phyloP scores from a whole-genome alignment of 2,113 vertebrate genomes.

The Damaliscus lunatus region DNA sequence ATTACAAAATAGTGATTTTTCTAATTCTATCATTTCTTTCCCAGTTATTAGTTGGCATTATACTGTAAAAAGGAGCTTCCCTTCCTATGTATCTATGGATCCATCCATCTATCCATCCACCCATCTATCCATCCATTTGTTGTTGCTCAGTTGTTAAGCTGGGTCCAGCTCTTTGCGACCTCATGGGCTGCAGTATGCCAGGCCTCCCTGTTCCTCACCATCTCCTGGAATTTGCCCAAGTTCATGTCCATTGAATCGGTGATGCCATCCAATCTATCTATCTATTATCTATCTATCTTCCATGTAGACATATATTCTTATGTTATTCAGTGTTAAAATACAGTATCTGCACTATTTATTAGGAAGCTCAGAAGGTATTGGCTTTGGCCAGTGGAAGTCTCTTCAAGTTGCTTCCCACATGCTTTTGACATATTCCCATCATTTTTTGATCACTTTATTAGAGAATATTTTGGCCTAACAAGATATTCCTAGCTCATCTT shows the following conservation, averaged over 20 bases:
- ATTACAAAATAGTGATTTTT: constrained; percentile 8
- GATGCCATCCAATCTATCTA: neutral
- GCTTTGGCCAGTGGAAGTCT: neutral
- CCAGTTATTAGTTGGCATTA: neutral
- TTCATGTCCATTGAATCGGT: neutral
- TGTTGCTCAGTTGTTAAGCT: neutral
- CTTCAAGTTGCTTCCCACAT: neutral
- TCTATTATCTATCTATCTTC: neutral
- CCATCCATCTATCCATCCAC: neutral
- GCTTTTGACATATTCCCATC: neutral
- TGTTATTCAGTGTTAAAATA: neutral
- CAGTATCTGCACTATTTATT: neutral
- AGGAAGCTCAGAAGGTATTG: neutral
- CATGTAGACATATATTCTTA: neutral
- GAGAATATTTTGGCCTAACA: neutral
- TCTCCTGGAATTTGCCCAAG: neutral
- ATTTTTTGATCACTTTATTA: neutral
- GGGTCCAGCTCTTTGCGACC: neutral
- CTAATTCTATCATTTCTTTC: neutral
- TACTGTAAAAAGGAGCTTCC: neutral
- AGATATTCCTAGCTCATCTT: neutral
- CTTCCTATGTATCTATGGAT: neutral
- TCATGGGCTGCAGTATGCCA: neutral
- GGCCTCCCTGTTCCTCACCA: neutral
- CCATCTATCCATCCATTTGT: neutral